Percentiles rank a stretch among this genome's conserved stretches.
phyloP scores from a whole-genome alignment of 2,113 vertebrate species.

The Myrmophylax atrothorax region DNA sequence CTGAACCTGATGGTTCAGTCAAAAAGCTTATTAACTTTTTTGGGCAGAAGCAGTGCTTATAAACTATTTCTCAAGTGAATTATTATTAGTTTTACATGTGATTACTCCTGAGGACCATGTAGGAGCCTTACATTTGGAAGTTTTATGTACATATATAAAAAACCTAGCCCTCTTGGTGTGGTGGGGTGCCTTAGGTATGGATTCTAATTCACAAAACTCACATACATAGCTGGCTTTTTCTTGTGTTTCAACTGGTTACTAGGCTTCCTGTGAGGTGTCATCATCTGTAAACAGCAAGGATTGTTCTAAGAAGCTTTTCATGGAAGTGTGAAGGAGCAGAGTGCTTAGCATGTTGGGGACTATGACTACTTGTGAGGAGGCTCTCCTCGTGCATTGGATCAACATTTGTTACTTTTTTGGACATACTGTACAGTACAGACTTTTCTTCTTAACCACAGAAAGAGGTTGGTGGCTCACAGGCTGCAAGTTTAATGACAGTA shows the following conservation, averaged over 20 bases:
- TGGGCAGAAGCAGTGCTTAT: neutral
- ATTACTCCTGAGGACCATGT: neutral
- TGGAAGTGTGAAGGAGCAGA: neutral
- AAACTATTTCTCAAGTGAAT: neutral
- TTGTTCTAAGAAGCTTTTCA: neutral
- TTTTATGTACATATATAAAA: neutral
- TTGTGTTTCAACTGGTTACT: neutral
- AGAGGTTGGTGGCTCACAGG: neutral
- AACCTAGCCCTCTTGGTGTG: neutral
- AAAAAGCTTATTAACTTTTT: neutral
- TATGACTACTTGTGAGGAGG: neutral
- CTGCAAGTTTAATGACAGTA: neutral
- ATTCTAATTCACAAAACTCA: neutral
- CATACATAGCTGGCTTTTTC: neutral
- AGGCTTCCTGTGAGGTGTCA: neutral
- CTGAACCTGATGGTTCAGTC: neutral
- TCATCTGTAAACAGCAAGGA: neutral
- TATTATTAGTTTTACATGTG: neutral
- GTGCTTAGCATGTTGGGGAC: accelerated
- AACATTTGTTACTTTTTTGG: neutral
- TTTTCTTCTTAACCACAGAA: neutral
- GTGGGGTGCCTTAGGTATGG: neutral
- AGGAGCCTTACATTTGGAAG: neutral
- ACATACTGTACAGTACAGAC: neutral
- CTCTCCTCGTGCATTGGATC: neutral